Evolutionary conservation across 1,140 invertebrate genomes (phyloP).

Genomic region (Trichogramma pretiosum): DNA sequence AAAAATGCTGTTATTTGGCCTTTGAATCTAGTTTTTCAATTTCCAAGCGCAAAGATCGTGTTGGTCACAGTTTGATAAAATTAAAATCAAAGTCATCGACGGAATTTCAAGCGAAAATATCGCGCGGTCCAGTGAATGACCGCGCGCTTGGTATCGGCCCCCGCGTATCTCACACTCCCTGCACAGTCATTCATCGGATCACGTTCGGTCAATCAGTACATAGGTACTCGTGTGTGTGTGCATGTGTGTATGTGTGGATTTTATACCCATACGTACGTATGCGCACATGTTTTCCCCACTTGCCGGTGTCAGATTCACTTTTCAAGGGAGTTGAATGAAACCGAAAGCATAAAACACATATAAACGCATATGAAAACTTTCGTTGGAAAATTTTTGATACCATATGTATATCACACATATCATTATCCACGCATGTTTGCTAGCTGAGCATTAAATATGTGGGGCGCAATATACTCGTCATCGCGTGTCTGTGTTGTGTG

Average conservation of each 20-base stretch:
- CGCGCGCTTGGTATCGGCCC: too few species aligned
- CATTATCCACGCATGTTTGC: too few species aligned
- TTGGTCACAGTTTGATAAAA: slow-evolving; percentile 18
- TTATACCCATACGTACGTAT: neutral
- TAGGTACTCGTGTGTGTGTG: neutral
- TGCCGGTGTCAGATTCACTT: slow-evolving; percentile 10
- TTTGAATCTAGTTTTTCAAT: too few species aligned
- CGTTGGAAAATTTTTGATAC: too few species aligned
- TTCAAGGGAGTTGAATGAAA: slow-evolving; percentile 18
- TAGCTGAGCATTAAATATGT: too few species aligned
- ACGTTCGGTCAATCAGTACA: slow-evolving; percentile 19
- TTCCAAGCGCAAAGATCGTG: too few species aligned
- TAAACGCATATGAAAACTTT: neutral
- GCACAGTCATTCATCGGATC: slow-evolving; percentile 19
- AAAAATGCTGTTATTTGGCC: too few species aligned
- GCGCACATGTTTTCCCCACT: neutral
- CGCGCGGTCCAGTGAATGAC: slow-evolving; percentile 17
- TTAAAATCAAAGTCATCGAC: slow-evolving; percentile 21
- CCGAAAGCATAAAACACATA: slow-evolving; percentile 14
- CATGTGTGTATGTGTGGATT: too few species aligned
- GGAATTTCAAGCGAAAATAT: slow-evolving; percentile 18
- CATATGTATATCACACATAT: too few species aligned
- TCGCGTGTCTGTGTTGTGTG: too few species aligned
- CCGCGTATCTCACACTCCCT: neutral
- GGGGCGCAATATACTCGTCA: too few species aligned